Conservation (phyloP, 2,113 vertebrate species). For the Dendrocopos noguchii region DNA sequence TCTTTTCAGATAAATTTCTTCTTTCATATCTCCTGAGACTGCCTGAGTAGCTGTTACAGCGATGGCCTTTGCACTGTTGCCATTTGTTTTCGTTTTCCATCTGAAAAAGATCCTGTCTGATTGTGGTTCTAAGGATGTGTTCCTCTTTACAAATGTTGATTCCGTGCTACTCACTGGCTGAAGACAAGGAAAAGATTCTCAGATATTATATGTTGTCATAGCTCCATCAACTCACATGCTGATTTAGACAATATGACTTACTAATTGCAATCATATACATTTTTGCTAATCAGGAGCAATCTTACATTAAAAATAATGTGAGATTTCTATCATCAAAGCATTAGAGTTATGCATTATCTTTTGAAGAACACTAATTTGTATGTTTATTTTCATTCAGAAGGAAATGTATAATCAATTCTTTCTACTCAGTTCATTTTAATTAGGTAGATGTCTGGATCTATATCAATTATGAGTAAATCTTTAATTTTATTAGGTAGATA, state of each 20-base stretch:
- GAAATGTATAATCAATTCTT: slow-evolving; percentile 51
- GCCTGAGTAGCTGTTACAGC: neutral
- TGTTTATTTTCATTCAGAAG: slow-evolving; percentile 51
- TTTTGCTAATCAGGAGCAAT: neutral
- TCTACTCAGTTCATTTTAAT: slow-evolving; percentile 49
- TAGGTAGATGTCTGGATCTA: slow-evolving; percentile 32
- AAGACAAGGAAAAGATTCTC: neutral
- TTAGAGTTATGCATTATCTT: slow-evolving; percentile 29
- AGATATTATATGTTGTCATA: neutral
- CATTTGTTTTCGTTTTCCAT: neutral
- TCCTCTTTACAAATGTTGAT: neutral
- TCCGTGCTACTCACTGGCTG: neutral
- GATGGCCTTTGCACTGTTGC: neutral
- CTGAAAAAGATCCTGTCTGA: neutral
- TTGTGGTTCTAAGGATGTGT: neutral
- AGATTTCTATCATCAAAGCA: slow-evolving; percentile 56
- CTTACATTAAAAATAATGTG: slow-evolving; percentile 33
- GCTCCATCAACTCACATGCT: neutral
- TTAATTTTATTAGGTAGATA: slow-evolving; percentile 50
- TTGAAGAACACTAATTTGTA: slow-evolving; percentile 18
- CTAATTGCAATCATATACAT: neutral
- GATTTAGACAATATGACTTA: slow-evolving; percentile 25
- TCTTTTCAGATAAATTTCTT: neutral
- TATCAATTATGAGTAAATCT: slow-evolving; percentile 54
- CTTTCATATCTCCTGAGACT: neutral